These are phyloP conservation scores for Lindbergichthys nudifrons DNA, from an alignment of 2,797 vertebrate species.

Conservation along the genomic window DNA sequence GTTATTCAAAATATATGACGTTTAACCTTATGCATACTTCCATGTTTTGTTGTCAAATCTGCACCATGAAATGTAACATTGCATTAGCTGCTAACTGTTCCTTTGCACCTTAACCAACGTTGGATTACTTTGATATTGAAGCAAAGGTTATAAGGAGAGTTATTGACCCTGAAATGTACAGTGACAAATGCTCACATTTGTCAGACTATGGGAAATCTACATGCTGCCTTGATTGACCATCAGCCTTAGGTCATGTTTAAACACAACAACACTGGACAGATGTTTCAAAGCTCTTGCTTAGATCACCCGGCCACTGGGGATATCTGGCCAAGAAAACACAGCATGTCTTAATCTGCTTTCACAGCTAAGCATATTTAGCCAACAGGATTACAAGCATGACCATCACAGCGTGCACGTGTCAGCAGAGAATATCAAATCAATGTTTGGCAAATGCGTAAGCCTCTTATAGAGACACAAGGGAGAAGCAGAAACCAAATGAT, in stretches of 20 bases:
- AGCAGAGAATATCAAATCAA: slow-evolving; percentile 80
- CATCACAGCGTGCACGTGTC: slow-evolving; percentile 77
- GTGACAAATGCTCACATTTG: not conserved
- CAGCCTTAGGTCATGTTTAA: slow-evolving; percentile 54
- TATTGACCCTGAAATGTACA: not conserved
- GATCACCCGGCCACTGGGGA: slow-evolving; percentile 72
- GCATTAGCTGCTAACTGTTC: not conserved
- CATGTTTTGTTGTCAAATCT: not conserved
- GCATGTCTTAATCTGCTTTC: slow-evolving; percentile 83
- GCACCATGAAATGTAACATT: not conserved
- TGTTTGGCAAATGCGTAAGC: slow-evolving; percentile 75
- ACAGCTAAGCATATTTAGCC: slow-evolving; percentile 83
- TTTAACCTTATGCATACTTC: not conserved
- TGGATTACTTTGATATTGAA: not conserved
- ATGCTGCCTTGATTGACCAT: slow-evolving; percentile 26
- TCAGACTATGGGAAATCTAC: slow-evolving; percentile 9
- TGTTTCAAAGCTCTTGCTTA: slow-evolving; percentile 66
- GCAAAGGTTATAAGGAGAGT: not conserved
- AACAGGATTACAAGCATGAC: slow-evolving; percentile 86
- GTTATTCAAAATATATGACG: not conserved
- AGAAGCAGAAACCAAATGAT: slow-evolving; percentile 65
- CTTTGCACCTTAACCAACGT: not conserved
- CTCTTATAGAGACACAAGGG: slow-evolving; percentile 73
- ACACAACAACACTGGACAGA: slow-evolving; percentile 67
- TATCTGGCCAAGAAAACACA: slow-evolving; percentile 78